Base-by-base conservation (phyloP, 1,140 invertebrate species). In the Apis laboriosa region DNA sequence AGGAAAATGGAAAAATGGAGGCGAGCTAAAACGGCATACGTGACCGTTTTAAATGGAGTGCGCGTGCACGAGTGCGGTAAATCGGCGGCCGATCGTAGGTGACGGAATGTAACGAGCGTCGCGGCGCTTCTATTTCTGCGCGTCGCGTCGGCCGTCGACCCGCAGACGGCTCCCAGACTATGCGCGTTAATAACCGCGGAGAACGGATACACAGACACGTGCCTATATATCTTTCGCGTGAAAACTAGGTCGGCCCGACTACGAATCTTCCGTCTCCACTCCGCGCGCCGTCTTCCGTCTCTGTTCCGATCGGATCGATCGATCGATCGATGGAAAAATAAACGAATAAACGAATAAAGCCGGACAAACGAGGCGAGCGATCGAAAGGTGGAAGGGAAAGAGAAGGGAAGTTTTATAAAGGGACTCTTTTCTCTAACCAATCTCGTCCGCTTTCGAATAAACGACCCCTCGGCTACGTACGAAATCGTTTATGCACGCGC, bases 121-220 rank as follows among this genome's bases (percentile, higher is more conserved):
- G 91, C 89, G 90, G 89, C 89, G 92, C 88, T 92, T 90, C 92
- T 94, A 94, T 94, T 94, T 91, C 90, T 92, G 92, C 90, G 84
- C 92, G 92, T 91, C 90, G 84, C 92, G 92, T 91, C 92, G 93
- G 92, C 88, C 93, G 91, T 93, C 93, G 93, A 94, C 93, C 93
- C 91, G 92, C 89, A 93, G 93, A 94, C 92, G 89, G 88, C 90
- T 92, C 90, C 92, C 92, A 94, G 93, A 94, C 93, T 92, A 91
- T 82, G 88, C 84, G 89, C 86, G 74, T 77, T 90, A 91, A 92
- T 88, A 88, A 88, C 84, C 64, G 13, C 64, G 34, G 61, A 77
- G 71, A 56, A 17, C 56, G 8, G 55, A 17, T 17, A 56, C 71
- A 68, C 70, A 49, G 77, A 77, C 82, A 82, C 83, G 64, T 67